phyloP scores from a whole-genome alignment of 2,113 vertebrate species.

The Cariama cristata region DNA sequence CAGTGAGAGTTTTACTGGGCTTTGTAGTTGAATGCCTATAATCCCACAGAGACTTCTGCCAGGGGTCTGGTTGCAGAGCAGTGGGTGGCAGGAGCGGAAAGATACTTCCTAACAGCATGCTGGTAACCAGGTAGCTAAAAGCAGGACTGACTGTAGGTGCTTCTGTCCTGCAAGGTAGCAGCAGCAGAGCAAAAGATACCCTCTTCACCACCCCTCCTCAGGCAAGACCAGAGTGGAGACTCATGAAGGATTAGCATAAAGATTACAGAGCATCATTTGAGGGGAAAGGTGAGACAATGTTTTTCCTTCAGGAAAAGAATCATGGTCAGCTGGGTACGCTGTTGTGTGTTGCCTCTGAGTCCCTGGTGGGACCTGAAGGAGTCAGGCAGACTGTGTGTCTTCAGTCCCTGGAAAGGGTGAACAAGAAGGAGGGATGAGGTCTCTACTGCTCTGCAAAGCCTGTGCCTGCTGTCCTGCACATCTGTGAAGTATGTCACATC shows the following conservation, averaged over 20 bases:
- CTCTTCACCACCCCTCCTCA: background rate
- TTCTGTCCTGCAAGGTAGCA: background rate
- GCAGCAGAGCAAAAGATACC: background rate
- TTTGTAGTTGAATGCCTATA: background rate
- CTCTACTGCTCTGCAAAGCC: background rate
- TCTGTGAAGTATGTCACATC: slow-evolving; percentile 28
- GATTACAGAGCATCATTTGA: background rate
- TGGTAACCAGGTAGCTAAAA: background rate
- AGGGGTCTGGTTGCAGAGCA: background rate
- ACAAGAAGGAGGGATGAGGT: background rate
- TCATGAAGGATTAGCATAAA: background rate
- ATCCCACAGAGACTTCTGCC: background rate
- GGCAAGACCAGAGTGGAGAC: background rate
- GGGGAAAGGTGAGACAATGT: background rate
- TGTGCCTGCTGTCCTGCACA: background rate
- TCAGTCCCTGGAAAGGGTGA: background rate
- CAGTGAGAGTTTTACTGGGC: background rate
- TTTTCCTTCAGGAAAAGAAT: background rate
- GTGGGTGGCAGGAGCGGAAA: background rate
- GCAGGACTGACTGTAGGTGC: background rate
- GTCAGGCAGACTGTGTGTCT: background rate
- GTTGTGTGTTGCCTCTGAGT: background rate
- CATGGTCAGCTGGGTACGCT: background rate
- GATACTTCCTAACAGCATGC: background rate
- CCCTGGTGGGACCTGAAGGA: background rate